Base-by-base conservation (phyloP, 2,888 invertebrate species). In the Neoitamus cyanurus region DNA sequence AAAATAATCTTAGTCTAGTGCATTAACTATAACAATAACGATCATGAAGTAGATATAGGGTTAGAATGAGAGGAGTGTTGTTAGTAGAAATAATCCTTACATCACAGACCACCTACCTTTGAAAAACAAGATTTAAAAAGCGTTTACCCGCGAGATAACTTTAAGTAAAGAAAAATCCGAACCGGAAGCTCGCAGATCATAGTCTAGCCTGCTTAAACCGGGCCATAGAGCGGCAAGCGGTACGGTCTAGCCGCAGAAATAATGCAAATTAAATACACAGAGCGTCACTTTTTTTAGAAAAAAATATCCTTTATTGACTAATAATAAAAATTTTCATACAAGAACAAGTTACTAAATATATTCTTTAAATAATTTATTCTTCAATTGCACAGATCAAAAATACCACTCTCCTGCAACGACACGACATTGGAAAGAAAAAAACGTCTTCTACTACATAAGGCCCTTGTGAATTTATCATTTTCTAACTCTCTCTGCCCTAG, bases 241-340 rank as follows among this genome's bases (percentile, higher is more conserved):
- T 42, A n/a, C 42, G n/a, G 5, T 42, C n/a, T 42, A 42, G 3
- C n/a, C n/a, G 15, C 5, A n/a, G 42, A 42, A 42, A n/a, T 2
- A 42, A 42, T 42, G 37, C 36, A 20, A 34, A 69, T 58, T 31
- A 73, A 83, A 75, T 42, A 73, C 46, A 83, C 31, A 73, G 15
- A 73, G 15, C 25, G 34, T 36, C 72, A 20, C 3, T 85, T 85
- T 86, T 85, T 85, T 85, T 85, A 85, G 72, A 73, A 87, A 87
- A 82, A 87, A 87, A 87, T 86, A 85, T 86, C 87, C 87, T 87
- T 87, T 87, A 87, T 87, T 87, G 86, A 87, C 87, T 87, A 87
- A 87, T 87, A 87, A 87, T 82, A 86, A 86, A 84, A 85, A 86
- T 85, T 87, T 84, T 87, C 85, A 85, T 87, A 86, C 86, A 87